Base-by-base conservation (phyloP, 2,888 invertebrate species). In the Lasioglossum marginatum region DNA sequence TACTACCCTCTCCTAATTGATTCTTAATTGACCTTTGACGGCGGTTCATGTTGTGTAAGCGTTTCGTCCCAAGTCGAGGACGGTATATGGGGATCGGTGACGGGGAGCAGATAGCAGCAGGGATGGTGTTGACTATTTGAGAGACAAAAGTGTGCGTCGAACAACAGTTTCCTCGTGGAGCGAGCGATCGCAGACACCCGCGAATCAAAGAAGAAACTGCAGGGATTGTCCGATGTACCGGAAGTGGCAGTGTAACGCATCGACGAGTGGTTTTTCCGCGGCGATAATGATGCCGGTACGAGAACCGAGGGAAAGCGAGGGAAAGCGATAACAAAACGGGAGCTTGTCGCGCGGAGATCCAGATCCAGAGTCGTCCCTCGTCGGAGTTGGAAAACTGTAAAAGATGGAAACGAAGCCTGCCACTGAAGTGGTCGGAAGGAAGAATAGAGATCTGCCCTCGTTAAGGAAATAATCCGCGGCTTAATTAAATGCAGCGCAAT, bases 401-500 rank as follows among this genome's bases (percentile, higher is more conserved):
- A 89, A 89, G 89, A 85, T 83, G 85, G 82, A 82, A 83, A 85
- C 82, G 83, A 82, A 87, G 81, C 68, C 88, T 84, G 81, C 80
- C 60, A 81, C 48, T 84, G 86, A 86, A 89, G 87, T 82, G 88
- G 87, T 81, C 83, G 85, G 85, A 86, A 86, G 88, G 89, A 91
- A 89, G 88, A 91, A 92, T 86, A 82, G 87, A 85, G 88, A 88
- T 89, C 82, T 87, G 82, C 86, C 88, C 92, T 92, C 91, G 90
- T 92, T 93, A 92, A 91, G 90, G 91, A 92, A 91, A 92, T 92
- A 93, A 92, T 93, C 88, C 91, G 87, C 87, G 89, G 91, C 92
- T 92, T 92, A 93, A 93, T 93, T 93, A 93, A 93, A 93, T 92
- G 91, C 92, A 88, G 88, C 87, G 91, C 92, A 92, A 93, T 93